phyloP scores from a whole-genome alignment of 2,888 invertebrate species.

The Agrypnus murinus region DNA sequence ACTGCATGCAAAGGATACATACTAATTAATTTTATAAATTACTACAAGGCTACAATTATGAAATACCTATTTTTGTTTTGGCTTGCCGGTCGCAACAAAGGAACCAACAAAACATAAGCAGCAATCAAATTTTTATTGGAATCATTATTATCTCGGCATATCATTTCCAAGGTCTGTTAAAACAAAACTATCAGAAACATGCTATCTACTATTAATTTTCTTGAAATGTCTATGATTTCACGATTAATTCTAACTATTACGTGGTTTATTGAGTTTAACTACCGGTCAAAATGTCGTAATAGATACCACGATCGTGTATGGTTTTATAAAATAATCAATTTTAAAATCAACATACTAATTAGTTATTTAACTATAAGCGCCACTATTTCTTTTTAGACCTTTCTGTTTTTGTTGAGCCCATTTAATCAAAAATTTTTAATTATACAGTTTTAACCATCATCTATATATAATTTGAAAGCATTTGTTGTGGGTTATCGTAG shows the following conservation, averaged over 20 bases:
- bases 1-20: slow-evolving; percentile 11
- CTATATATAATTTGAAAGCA: too few relatives aligned
- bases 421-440: too few relatives aligned
- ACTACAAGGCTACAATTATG: slow-evolving; percentile 13
- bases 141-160: background rate
- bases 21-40: slow-evolving; percentile 12
- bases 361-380: too few relatives aligned
- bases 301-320: background rate
- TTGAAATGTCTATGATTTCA: slow-evolving; percentile 16
- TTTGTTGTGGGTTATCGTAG: too few relatives aligned
- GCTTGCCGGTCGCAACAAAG: slow-evolving; percentile 2
- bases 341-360: too few relatives aligned
- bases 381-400: too few relatives aligned
- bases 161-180: slow-evolving; percentile 11
- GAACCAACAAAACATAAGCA: slow-evolving; percentile 1
- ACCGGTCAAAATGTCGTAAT: background rate
- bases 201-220: slow-evolving; percentile 15
- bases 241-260: slow-evolving; percentile 10
- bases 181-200: slow-evolving; percentile 2
- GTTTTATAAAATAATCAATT: too few relatives aligned
- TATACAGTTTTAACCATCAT: too few relatives aligned
- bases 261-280: background rate
- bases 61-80: background rate
- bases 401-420: too few relatives aligned
- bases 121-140: slow-evolving; percentile 13